Percentiles rank a stretch among this genome's conserved stretches.
These are phyloP conservation scores for Standfussiana lucernea DNA, from an alignment of 2,888 invertebrate species.

Conservation along the genomic window DNA sequence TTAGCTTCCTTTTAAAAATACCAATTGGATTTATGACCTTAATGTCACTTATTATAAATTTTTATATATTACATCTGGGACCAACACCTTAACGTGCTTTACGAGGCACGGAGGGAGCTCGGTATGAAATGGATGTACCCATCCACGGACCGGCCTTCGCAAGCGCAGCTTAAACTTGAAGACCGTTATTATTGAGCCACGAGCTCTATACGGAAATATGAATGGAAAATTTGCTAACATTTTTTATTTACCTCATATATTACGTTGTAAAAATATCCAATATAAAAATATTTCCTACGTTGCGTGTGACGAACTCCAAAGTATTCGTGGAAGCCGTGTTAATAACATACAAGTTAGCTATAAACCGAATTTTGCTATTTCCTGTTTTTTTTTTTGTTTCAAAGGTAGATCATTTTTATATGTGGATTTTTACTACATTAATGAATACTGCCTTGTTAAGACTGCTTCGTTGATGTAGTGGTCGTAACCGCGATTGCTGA, in stretches of 20 bases:
- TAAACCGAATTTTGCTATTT: neutral
- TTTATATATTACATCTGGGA: too few relatives aligned
- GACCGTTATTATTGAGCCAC: neutral
- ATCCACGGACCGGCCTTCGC: neutral
- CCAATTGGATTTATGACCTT: too few relatives aligned
- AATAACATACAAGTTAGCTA: too few relatives aligned
- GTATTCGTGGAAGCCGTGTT: constrained; percentile 23
- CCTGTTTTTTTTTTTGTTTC: neutral
- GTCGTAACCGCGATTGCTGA: too few relatives aligned
- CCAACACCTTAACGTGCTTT: too few relatives aligned
- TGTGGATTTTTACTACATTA: neutral
- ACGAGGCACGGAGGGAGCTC: too few relatives aligned
- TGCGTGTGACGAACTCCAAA: constrained; percentile 18
- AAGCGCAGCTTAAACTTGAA: neutral
- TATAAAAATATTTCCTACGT: constrained; percentile 8
- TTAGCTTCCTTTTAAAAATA: too few relatives aligned
- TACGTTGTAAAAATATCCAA: neutral
- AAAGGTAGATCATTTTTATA: neutral
- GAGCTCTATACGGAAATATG: neutral
- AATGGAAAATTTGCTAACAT: neutral
- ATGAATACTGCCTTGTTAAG: too few relatives aligned
- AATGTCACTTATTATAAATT: too few relatives aligned
- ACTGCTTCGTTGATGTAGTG: too few relatives aligned
- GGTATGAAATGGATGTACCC: too few relatives aligned
- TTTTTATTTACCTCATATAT: neutral